These are phyloP conservation scores for Callorhinus ursinus DNA, from an alignment of 2,113 vertebrate genomes.

Conservation along the genomic window DNA sequence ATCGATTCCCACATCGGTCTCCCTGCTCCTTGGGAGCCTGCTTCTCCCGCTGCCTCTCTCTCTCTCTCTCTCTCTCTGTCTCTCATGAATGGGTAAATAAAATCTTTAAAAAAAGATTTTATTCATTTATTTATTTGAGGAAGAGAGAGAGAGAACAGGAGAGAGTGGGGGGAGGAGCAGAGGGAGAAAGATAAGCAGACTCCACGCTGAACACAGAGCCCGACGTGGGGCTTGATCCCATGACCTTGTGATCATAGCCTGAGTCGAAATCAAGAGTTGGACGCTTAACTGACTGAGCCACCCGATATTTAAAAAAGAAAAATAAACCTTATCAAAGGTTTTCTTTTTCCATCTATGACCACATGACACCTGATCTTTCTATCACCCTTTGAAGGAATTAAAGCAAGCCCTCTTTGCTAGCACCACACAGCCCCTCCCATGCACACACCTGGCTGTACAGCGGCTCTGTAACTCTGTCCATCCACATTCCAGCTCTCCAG, in stretches of 20 bases:
- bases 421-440: not conserved
- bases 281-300: not conserved
- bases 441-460: fast-evolving
- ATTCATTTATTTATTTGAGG: not conserved
- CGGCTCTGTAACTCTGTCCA: not conserved
- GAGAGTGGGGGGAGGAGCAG: too few species aligned
- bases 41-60: too few species aligned
- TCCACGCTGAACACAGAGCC: not conserved
- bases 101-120: too few species aligned
- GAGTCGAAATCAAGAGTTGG: not conserved
- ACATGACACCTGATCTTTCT: not conserved
- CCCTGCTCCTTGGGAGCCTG: too few species aligned
- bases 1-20: too few species aligned
- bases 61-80: too few species aligned
- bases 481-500: too few species aligned
- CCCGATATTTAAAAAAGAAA: not conserved
- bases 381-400: not conserved
- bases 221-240: not conserved
- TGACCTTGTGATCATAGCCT: not conserved
- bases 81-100: too few species aligned
- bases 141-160: not conserved
- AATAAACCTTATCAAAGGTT: not conserved
- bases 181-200: not conserved
- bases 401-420: not conserved
- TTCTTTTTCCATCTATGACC: not conserved